Evolutionary conservation across 2,113 vertebrate species (phyloP).

Genomic region (Mus musculus): GRCm39 chr1:98076501-98077000

Average conservation of each 20-base stretch:
- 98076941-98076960: not conserved
- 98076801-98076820: not conserved
- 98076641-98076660: too few relatives aligned
- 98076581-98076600: too few relatives aligned
- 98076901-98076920: not conserved
- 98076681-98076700: not conserved
- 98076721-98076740: not conserved
- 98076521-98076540: too few relatives aligned
- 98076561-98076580: too few relatives aligned
- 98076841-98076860: not conserved
- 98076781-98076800: not conserved
- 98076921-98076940: constrained; percentile 3
- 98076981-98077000: not conserved
- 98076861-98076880: not conserved
- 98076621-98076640: too few relatives aligned
- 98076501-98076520: too few relatives aligned
- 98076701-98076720: not conserved
- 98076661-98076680: not conserved
- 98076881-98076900: not conserved
- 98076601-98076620: too few relatives aligned
- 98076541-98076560: too few relatives aligned
- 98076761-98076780: constrained; percentile 15
- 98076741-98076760: not conserved
- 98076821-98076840: constrained; percentile 8
- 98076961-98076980: not conserved